These are phyloP conservation scores for Carcharodon carcharias DNA, from an alignment of 2,797 vertebrate species.

Conservation along the genomic window DNA sequence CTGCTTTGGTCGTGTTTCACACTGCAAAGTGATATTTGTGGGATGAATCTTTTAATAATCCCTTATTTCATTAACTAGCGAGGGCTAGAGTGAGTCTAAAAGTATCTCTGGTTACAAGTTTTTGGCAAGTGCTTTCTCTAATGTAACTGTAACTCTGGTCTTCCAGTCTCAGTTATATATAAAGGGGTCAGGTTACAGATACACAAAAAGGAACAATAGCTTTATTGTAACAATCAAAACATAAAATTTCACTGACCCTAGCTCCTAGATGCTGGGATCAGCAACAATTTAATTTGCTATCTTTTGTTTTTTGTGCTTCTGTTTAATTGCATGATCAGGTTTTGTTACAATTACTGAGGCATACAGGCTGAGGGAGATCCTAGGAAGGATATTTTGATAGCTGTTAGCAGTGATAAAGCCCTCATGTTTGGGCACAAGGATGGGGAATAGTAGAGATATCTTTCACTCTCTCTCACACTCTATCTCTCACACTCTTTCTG, in stretches of 20 bases:
- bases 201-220: background rate
- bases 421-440: background rate
- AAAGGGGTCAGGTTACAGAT: background rate
- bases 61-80: background rate
- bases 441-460: background rate
- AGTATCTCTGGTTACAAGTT: no score
- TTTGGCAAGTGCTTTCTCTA: background rate
- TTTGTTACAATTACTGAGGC: background rate
- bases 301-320: background rate
- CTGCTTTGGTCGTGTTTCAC: background rate
- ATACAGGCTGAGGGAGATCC: background rate
- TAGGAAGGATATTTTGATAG: background rate
- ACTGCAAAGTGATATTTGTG: background rate
- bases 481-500: background rate
- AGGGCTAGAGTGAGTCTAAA: no score
- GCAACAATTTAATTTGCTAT: background rate
- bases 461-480: background rate
- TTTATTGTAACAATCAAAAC: background rate
- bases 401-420: background rate
- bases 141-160: background rate
- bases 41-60: background rate
- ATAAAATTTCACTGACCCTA: background rate
- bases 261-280: background rate
- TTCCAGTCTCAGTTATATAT: background rate
- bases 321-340: background rate